Conservation (phyloP, 2,888 invertebrate species). For the Phrixothrix hirtus region DNA sequence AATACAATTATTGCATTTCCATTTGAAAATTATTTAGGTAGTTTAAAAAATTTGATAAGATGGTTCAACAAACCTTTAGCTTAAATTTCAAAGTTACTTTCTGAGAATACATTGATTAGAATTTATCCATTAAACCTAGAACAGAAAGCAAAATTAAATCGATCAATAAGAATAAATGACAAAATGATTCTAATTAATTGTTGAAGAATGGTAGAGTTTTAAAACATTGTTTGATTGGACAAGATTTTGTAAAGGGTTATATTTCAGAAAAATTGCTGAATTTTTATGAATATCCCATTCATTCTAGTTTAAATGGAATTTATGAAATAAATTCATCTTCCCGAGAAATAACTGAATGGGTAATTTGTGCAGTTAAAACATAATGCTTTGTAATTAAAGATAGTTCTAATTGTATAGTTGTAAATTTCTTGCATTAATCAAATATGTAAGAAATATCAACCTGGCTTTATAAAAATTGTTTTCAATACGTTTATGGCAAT, state of each 20-base stretch:
- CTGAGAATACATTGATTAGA: neutral
- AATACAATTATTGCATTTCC: slow-evolving; percentile 10
- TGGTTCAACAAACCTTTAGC: slow-evolving; percentile 1
- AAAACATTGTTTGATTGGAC: too few relatives aligned
- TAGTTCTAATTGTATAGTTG: neutral
- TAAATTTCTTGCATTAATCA: neutral
- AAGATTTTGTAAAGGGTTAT: neutral
- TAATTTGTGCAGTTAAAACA: neutral
- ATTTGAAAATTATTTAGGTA: slow-evolving; percentile 18
- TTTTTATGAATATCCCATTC: neutral
- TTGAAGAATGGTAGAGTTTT: neutral
- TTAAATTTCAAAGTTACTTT: slow-evolving; percentile 7
- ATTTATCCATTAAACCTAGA: neutral
- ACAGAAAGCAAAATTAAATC: neutral
- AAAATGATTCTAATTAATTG: neutral
- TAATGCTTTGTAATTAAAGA: neutral
- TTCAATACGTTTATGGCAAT: too few relatives aligned
- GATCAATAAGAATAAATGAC: too few relatives aligned
- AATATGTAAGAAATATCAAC: neutral
- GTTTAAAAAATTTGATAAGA: slow-evolving; percentile 5
- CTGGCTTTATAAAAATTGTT: too few relatives aligned
- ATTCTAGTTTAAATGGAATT: neutral
- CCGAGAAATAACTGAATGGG: neutral
- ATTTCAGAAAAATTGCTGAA: neutral
- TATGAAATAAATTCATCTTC: neutral